Conservation (phyloP, 2,113 vertebrate species). For the Lichenostomus cassidix region DNA sequence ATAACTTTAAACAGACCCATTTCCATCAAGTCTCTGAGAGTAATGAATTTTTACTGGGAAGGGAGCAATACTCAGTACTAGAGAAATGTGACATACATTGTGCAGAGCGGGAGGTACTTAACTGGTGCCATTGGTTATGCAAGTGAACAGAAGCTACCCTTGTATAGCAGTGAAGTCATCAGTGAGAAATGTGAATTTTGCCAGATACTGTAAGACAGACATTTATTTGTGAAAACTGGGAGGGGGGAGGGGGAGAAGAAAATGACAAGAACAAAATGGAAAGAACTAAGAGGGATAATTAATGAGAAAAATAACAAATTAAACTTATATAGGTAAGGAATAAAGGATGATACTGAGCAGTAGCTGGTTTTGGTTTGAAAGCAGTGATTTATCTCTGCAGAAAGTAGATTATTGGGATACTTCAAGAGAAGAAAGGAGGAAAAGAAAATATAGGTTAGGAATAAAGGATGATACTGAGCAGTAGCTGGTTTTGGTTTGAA, state of each 20-base stretch:
- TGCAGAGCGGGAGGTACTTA: not conserved
- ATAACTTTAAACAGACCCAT: not conserved
- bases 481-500: not conserved
- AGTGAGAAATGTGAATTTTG: not conserved
- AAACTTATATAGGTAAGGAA: not conserved
- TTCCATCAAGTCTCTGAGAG: no score
- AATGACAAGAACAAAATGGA: not conserved
- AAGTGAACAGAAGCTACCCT: not conserved
- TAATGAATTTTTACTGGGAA: not conserved
- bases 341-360: not conserved
- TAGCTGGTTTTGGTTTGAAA: not conserved
- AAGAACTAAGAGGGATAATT: not conserved
- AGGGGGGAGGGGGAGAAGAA: rapidly evolving
- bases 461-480: not conserved
- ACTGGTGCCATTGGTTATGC: not conserved
- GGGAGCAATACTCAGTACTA: not conserved
- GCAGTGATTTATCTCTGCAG: not conserved
- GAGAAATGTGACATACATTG: not conserved
- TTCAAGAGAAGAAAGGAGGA: not conserved
- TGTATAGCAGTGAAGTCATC: not conserved
- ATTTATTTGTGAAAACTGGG: not conserved
- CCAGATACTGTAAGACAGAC: not conserved
- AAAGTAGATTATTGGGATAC: not conserved
- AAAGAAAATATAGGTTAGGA: not conserved
- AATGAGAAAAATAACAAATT: not conserved